Evolutionary conservation across 2,797 vertebrate genomes (phyloP), one percentile per base, ranked within the genome.

Genomic region (Dendrocincla tyrannina): DNA sequence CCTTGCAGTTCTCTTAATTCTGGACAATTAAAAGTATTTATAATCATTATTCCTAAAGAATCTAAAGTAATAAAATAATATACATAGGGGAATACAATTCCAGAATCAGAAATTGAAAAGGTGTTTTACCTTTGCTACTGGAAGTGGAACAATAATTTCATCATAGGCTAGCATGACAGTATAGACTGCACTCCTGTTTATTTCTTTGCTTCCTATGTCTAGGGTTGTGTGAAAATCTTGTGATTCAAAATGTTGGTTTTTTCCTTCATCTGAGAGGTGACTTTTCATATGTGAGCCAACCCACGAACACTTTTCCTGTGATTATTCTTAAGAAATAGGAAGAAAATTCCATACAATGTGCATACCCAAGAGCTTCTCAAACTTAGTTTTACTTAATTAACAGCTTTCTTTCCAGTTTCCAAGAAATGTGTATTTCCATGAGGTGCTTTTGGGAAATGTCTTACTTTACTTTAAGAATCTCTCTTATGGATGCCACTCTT

Each of bases 311-410:
- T 86, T 55, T 93, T 93, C 89, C 94, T 93, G 85, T 67, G 67
- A 96, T 95, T 96, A 88, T 94, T 37, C 58, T 94, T 69, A 88
- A 93, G 46, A 94, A 91, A 76, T 33, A n/a, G 20, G 55, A 84
- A 93, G 44, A 93, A 93, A 90, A 94, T 75, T 95, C 73, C 80
- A 53, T 76, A 76, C 37, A 70, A 10, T 53, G 11, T 79, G 52
- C 46, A 46, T 90, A 39, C 18, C 11, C 4, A 6, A 56, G 58
- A 91, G 8, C 25, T 62, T 59, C 8, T 0, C 25, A 75, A 88
- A 25, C 17, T 12, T 53, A 59, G 20, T 69, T 93, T 89, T 32
- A 20, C 50, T 79, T 82, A 74, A 90, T 90, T 67, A 91, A 73
- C 69, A 72, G 32, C 32, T 89, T 92, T 58, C 50, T 94, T 92